These are phyloP conservation scores for Vireo altiloquus DNA, from an alignment of 2,113 vertebrate genomes.

Conservation along the genomic window DNA sequence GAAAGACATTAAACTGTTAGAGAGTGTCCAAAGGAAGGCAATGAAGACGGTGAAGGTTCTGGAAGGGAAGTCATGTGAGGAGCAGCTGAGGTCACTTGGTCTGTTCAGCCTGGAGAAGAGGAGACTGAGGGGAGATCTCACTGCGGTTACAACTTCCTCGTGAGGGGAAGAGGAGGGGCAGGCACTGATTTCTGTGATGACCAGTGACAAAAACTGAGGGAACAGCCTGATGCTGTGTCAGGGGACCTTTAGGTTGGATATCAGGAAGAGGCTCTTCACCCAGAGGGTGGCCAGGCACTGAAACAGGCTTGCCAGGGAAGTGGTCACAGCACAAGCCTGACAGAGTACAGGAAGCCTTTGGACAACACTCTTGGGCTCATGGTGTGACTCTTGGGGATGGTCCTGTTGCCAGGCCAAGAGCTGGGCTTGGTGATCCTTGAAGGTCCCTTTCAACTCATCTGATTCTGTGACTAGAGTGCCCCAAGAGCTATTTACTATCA, in stretches of 20 bases:
- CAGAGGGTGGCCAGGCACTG: too few relatives aligned
- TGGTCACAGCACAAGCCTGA: background rate
- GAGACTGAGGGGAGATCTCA: background rate
- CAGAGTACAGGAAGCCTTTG: background rate
- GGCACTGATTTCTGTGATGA: background rate
- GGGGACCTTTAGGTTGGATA: background rate
- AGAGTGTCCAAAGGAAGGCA: background rate
- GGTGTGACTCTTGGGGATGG: background rate
- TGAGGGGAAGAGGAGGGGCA: background rate
- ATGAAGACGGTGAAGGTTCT: background rate
- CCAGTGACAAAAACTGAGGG: background rate
- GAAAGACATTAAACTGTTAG: background rate
- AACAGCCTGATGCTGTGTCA: background rate
- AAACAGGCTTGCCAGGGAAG: background rate
- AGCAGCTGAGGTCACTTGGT: background rate
- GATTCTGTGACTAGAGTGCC: background rate
- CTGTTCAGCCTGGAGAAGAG: background rate
- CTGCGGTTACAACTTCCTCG: background rate
- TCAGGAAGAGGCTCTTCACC: background rate
- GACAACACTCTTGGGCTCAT: background rate
- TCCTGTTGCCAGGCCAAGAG: background rate
- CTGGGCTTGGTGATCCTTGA: background rate
- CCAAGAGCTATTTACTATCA: background rate
- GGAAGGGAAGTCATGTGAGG: fast-evolving
- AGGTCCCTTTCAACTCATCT: background rate